phyloP scores from a whole-genome alignment of 2,888 invertebrate species.

The Carabus problematicus region DNA sequence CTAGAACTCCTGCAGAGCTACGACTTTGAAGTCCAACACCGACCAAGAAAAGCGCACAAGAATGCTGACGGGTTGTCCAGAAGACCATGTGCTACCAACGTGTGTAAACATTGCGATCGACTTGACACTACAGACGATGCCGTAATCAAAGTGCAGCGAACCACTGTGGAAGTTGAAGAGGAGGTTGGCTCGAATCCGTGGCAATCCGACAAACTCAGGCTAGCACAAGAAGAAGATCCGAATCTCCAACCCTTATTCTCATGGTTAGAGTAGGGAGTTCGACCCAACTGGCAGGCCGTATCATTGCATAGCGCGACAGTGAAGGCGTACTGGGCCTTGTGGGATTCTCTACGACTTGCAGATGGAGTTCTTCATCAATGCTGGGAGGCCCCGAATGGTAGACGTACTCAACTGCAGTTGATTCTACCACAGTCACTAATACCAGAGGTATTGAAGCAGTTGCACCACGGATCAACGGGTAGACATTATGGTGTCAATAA shows the following conservation, averaged over 20 bases:
- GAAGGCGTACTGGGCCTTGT: background rate
- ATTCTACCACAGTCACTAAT: background rate
- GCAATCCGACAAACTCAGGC: background rate
- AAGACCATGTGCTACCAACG: constrained; percentile 1
- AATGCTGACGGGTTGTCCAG: constrained; percentile 19
- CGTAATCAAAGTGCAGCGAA: background rate
- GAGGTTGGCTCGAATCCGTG: too few relatives aligned
- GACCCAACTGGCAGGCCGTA: background rate
- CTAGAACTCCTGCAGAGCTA: constrained; percentile 2
- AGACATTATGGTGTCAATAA: constrained; percentile 3
- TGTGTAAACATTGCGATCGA: too few relatives aligned
- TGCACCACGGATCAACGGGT: background rate
- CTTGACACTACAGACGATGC: background rate
- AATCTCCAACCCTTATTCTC: background rate
- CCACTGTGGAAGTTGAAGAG: too few relatives aligned
- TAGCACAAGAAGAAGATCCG: constrained; percentile 6
- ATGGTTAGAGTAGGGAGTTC: background rate
- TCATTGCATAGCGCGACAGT: background rate
- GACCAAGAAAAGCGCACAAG: constrained; percentile 6
- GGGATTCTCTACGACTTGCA: background rate
- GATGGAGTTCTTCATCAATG: background rate
- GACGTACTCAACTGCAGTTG: background rate
- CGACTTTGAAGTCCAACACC: constrained; percentile 11
- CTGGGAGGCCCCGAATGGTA: background rate
- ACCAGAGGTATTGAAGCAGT: background rate